Base-by-base conservation (phyloP, 2,113 vertebrate species). In the Rhizomys pruinosus region DNA sequence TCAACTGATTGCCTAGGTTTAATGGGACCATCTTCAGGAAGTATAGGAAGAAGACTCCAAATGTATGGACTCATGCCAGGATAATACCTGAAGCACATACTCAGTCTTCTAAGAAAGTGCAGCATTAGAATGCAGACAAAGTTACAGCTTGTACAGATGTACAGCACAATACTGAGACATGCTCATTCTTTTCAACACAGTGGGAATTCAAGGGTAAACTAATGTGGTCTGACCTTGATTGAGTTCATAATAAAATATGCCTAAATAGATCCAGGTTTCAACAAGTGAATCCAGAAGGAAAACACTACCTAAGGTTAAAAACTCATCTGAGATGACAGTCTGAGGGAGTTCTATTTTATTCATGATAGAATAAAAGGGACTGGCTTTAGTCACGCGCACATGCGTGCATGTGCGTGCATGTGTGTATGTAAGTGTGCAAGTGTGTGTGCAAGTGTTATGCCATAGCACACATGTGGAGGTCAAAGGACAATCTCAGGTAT, bases 221-320 rank as follows among this genome's bases (percentile, higher is more conserved):
- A 59, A 84, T 27, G 79, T 78, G 84, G 74, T 17, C 10, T 44
- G 22, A 94, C 87, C 17, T n/a, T 94, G 44, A 17, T 1, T 92
- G 34, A 91, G 66, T 72, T 92, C 23, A 77, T 74, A 84, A 52
- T 74, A 74, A 73, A 88, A 93, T 85, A 3, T 89, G 47, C 78
- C 29, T 93, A 74, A 55, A 32, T 74, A 27, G n/a, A 68, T 79
- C n/a, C 22, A 84, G 25, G 34, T 71, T 91, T 95, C 72, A 73
- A 69, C n/a, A 94, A 84, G 47, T 63, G 17, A 94, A 94, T 37
- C 78, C 8, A 80, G 9, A 37, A 81, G 17, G 10, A 94, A 95
- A 85, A 76, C 1, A 11, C 34, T 16, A 80, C 23, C 13, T 79
- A 88, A 64, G 15, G 61, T 69, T 76, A 86, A 85, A 91, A 92